Conservation (phyloP, 1,140 invertebrate genomes). For the Proales similis region DNA sequence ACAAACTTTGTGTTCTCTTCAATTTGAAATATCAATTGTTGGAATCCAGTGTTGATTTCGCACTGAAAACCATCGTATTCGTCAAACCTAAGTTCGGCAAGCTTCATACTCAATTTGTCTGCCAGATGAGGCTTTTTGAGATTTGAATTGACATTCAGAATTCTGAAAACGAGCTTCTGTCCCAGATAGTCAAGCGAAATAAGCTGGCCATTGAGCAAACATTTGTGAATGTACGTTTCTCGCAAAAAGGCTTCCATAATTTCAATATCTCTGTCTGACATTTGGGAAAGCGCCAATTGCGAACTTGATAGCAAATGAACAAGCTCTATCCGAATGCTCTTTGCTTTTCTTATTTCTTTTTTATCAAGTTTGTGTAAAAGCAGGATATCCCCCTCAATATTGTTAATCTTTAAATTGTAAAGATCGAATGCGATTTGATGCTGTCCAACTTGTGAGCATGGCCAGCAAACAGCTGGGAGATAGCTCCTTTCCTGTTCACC, state of each 20-base stretch:
- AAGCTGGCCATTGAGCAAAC: constrained; percentile 1
- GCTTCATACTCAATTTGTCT: background rate
- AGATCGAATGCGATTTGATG: constrained; percentile 1
- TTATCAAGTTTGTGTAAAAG: constrained; percentile 10
- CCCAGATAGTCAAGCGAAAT: constrained; percentile 17
- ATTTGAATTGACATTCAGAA: constrained; percentile 1
- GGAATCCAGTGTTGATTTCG: background rate
- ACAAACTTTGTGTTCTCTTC: constrained; percentile 22
- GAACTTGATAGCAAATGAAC: constrained; percentile 20
- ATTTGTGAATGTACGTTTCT: constrained; percentile 22
- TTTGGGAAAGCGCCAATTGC: background rate
- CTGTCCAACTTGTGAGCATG: constrained; percentile 12
- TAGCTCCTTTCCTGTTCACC: background rate
- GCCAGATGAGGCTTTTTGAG: background rate
- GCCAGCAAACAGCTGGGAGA: constrained; percentile 26
- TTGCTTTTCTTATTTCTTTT: background rate
- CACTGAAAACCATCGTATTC: background rate
- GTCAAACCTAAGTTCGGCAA: background rate
- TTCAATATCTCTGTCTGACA: background rate
- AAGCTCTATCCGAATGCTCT: constrained; percentile 24
- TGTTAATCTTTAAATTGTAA: background rate
- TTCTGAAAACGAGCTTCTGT: constrained; percentile 23
- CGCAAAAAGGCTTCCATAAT: constrained; percentile 11
- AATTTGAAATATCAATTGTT: constrained; percentile 1
- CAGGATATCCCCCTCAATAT: background rate